These are phyloP conservation scores for Gila orcuttii DNA, from an alignment of 2,113 vertebrate species.

Conservation along the genomic window DNA sequence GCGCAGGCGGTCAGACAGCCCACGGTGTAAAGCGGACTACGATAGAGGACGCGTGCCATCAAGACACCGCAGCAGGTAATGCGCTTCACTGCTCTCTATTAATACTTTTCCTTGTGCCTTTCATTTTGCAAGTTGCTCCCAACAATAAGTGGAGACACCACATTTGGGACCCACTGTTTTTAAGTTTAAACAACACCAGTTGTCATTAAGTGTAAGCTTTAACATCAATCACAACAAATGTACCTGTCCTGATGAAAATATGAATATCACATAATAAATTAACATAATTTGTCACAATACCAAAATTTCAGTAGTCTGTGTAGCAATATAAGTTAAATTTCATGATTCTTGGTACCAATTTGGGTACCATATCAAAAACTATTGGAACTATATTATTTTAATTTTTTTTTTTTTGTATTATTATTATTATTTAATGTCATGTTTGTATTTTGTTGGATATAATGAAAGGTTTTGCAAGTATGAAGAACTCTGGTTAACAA, in stretches of 20 bases:
- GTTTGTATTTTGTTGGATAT: no score
- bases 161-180: neutral
- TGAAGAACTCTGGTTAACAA: no score
- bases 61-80: constrained; percentile 87
- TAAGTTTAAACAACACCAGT: neutral
- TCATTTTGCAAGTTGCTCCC: no score
- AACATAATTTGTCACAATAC: neutral
- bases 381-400: neutral
- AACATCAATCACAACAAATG: neutral
- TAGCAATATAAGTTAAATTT: neutral
- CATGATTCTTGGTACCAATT: neutral
- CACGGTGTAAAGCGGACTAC: constrained; percentile 83
- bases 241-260: neutral
- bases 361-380: neutral
- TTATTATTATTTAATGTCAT: no score
- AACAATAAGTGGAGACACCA: neutral
- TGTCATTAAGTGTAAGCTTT: neutral
- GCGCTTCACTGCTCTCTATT: neutral
- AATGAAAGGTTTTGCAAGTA: no score
- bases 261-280: neutral
- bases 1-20: constrained; percentile 77
- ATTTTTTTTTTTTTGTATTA: no score
- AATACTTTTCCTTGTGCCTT: neutral
- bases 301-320: neutral
- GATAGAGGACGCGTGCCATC: constrained; percentile 82